These are phyloP conservation scores for Chrysopa pallens DNA, from an alignment of 1,140 invertebrate genomes.

Conservation along the genomic window DNA sequence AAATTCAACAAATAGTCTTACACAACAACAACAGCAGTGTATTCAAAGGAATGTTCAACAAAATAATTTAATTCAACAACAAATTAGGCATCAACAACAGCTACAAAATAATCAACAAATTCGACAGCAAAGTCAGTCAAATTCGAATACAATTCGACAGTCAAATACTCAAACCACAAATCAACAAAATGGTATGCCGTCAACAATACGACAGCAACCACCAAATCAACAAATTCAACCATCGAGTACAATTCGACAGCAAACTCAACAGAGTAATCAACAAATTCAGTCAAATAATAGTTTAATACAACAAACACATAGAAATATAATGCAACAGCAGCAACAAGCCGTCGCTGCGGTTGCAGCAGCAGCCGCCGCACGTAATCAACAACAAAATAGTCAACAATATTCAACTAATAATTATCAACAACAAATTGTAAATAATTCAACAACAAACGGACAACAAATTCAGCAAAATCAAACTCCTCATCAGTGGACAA, in stretches of 20 bases:
- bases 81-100: constrained; percentile 14
- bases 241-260: background rate
- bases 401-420: constrained; percentile 2
- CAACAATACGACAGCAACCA: constrained; percentile 4
- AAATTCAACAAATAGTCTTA: constrained; percentile 4
- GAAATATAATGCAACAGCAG: background rate
- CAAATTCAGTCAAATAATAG: background rate
- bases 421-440: constrained; percentile 5
- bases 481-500: background rate
- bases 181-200: constrained; percentile 3
- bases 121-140: too few relatives aligned
- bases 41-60: constrained; percentile 2
- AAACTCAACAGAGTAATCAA: background rate
- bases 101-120: constrained; percentile 2
- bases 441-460: too few relatives aligned
- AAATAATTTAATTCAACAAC: background rate
- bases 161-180: constrained; percentile 1
- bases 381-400: background rate
- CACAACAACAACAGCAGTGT: constrained; percentile 16
- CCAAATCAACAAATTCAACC: constrained; percentile 3
- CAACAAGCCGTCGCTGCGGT: background rate
- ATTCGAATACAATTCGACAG: too few relatives aligned
- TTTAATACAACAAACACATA: constrained; percentile 4
- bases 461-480: too few relatives aligned
- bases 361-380: background rate